phyloP scores from a whole-genome alignment of 2,113 vertebrate genomes.

The Perca schrenkii region DNA sequence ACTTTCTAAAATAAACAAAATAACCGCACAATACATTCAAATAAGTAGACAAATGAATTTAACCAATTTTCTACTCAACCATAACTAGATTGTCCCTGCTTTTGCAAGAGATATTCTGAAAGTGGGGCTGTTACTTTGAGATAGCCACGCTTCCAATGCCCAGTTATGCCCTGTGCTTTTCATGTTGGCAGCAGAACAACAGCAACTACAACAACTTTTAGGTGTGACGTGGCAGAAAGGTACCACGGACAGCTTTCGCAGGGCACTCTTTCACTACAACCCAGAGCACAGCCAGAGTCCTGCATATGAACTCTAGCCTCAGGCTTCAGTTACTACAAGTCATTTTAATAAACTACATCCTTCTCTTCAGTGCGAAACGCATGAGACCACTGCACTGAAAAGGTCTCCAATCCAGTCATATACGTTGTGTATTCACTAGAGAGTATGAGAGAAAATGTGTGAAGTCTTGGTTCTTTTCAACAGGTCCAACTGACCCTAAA shows the following conservation, averaged over 20 bases:
- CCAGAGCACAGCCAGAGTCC: slow-evolving; percentile 21
- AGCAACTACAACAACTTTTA: slow-evolving; percentile 9
- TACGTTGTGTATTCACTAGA: slow-evolving; percentile 42
- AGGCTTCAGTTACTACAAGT: slow-evolving; percentile 53
- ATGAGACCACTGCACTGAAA: slow-evolving; percentile 46
- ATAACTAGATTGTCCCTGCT: slow-evolving; percentile 12
- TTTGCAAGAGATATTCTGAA: slow-evolving; percentile 16
- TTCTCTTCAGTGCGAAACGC: slow-evolving; percentile 27
- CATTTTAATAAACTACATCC: slow-evolving; percentile 58
- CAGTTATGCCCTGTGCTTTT: slow-evolving; percentile 20
- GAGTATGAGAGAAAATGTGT: not conserved
- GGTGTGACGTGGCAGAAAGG: slow-evolving; percentile 24
- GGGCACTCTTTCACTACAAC: slow-evolving; percentile 16
- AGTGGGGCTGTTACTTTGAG: slow-evolving; percentile 22
- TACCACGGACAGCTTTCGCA: slow-evolving; percentile 28
- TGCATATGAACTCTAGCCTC: slow-evolving; percentile 43
- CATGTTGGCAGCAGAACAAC: slow-evolving; percentile 18
- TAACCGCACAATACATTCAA: not conserved
- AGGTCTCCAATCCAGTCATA: slow-evolving; percentile 53
- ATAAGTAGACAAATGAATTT: not conserved
- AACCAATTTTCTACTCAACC: not conserved
- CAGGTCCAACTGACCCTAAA: not conserved
- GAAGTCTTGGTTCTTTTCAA: not conserved
- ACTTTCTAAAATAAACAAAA: not conserved
- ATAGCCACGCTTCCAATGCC: slow-evolving; percentile 14